phyloP scores from a whole-genome alignment of 2,797 vertebrate genomes.

The Syngnathus rostellatus region DNA sequence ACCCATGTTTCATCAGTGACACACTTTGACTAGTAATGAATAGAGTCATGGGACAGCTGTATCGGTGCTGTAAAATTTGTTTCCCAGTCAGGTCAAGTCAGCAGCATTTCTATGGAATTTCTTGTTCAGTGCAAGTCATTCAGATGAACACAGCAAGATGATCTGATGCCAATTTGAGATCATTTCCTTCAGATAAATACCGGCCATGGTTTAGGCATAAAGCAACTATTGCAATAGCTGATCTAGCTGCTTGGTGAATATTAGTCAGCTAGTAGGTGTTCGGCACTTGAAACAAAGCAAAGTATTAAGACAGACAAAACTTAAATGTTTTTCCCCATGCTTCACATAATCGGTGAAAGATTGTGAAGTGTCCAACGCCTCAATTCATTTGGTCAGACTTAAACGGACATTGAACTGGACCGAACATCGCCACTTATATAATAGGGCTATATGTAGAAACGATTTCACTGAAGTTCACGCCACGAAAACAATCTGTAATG shows the following conservation, averaged over 20 bases:
- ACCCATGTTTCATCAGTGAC: neutral
- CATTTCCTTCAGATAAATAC: neutral
- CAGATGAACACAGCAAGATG: neutral
- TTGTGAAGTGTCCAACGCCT: too few relatives aligned
- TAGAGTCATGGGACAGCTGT: slow-evolving; percentile 22
- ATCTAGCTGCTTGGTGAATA: neutral
- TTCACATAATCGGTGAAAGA: too few relatives aligned
- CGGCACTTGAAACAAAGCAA: too few relatives aligned
- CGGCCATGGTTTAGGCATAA: too few relatives aligned
- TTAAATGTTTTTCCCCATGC: too few relatives aligned
- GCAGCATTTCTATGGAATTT: slow-evolving; percentile 20
- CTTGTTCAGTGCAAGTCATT: slow-evolving; percentile 7
- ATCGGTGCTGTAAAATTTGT: slow-evolving; percentile 21
- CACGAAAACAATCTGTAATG: too few relatives aligned
- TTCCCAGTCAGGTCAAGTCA: slow-evolving; percentile 19
- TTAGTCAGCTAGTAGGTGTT: neutral
- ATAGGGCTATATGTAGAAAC: too few relatives aligned
- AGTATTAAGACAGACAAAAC: too few relatives aligned
- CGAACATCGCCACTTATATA: too few relatives aligned
- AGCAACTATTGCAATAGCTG: neutral
- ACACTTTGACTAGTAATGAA: slow-evolving; percentile 11
- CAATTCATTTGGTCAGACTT: too few relatives aligned
- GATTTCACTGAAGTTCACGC: too few relatives aligned
- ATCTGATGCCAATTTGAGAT: neutral
- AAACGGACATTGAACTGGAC: too few relatives aligned